Conservation (phyloP, 2,797 vertebrate genomes). For the Carduelis carduelis region DNA sequence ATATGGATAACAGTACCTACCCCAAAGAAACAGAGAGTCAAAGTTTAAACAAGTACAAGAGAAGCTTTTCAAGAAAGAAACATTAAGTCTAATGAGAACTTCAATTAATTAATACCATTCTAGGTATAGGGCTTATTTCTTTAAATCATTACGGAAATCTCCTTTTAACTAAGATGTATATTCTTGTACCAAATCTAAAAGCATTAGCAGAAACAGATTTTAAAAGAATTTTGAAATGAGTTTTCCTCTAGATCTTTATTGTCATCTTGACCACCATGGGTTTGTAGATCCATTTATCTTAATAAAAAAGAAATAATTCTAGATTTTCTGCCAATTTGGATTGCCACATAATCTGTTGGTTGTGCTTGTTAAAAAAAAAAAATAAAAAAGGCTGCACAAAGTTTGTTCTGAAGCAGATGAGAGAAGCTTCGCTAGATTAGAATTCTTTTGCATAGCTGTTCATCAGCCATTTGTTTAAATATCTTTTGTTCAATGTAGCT, state of each 20-base stretch:
- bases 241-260: constrained; percentile 14
- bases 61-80: neutral
- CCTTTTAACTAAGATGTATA: neutral
- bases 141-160: neutral
- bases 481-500: neutral
- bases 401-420: constrained; percentile 30
- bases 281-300: constrained; percentile 8
- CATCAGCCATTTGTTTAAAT: constrained; percentile 11
- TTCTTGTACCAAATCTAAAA: neutral
- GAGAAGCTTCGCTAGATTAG: constrained; percentile 36
- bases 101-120: neutral
- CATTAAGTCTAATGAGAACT: neutral
- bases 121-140: neutral
- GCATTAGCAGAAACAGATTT: neutral
- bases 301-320: constrained; percentile 25
- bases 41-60: neutral
- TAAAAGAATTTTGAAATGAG: neutral
- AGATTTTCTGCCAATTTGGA: neutral
- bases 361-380: neutral
- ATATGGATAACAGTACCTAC: neutral
- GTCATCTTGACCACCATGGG: neutral
- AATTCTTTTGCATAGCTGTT: constrained; percentile 30
- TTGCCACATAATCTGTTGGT: constrained; percentile 22
- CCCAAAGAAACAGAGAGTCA: neutral
- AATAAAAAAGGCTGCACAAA: neutral